Evolutionary conservation across 2,113 vertebrate species (phyloP), one percentile per base, ranked within the genome.

Genomic region (Lophius piscatorius): DNA sequence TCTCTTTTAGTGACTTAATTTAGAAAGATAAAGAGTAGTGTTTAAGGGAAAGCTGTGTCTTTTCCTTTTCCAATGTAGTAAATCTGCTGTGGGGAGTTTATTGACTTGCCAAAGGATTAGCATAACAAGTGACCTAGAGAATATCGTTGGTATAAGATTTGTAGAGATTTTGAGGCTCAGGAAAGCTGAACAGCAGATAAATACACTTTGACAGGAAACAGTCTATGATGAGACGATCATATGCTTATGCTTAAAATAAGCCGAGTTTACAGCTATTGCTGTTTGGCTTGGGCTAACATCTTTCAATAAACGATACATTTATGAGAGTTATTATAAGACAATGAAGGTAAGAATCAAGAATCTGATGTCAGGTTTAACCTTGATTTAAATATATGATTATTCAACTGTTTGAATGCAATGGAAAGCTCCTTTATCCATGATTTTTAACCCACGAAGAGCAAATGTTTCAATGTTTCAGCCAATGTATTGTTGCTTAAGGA

Each of bases 121-220:
- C 20, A 12, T 29, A 2, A 48, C 17, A 17, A 1, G 29, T 31
- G 17, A 39, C 9, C 48, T 17, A 7, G 6, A 46, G 17, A 29
- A 44, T 24, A 31, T 56, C 1, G 0, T 20, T 45, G 3, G 29
- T 3, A 12, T 18, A 63, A 4, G 6, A 7, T 41, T 45, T 14
- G 22, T 11, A 6, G 8, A 20, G 22, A 47, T 50, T 48, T 33
- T 24, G 4, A 72, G 23, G 35, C 20, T 6, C 23, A 34, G 24
- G 5, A 8, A 48, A 48, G 45, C 26, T 56, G 2, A 66, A 16
- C 29, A 26, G 21, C 14, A 29, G 6, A 23, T 36, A n/a, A 50
- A 69, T 59, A 65, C 18, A 31, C 44, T 51, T 33, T 51, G 38
- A 16, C 52, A 48, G 4, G 23, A 21, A 6, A 6, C 17, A 31